These are phyloP conservation scores for Hepsetus odoe DNA, from an alignment of 2,113 vertebrate species.

Conservation along the genomic window DNA sequence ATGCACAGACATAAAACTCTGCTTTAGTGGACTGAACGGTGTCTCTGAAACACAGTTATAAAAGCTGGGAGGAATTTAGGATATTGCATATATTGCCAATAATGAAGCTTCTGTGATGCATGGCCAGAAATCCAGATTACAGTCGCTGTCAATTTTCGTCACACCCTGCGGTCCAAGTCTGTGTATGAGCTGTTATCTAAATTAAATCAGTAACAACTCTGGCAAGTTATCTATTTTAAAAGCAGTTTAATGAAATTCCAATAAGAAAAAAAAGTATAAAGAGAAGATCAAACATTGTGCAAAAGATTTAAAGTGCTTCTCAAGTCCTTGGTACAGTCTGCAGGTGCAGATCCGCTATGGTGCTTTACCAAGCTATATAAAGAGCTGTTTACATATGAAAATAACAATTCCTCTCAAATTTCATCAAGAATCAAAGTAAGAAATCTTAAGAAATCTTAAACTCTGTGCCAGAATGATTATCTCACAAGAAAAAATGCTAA, in stretches of 20 bases:
- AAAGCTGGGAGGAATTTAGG: too few relatives aligned
- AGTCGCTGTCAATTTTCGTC: constrained; percentile 19
- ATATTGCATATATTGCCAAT: neutral
- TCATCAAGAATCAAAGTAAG: neutral
- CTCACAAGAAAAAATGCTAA: constrained; percentile 37
- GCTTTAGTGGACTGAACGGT: neutral
- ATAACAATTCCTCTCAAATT: constrained; percentile 14
- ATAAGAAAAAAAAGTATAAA: constrained; percentile 39
- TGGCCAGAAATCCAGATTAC: constrained; percentile 8
- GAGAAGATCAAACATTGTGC: constrained; percentile 28
- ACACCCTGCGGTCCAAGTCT: constrained; percentile 1
- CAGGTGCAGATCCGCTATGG: constrained; percentile 16
- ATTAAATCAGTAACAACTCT: constrained; percentile 43
- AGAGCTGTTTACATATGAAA: constrained; percentile 13
- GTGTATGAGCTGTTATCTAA: constrained; percentile 30
- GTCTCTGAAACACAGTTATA: neutral
- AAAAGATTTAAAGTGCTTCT: constrained; percentile 53
- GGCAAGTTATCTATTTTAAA: constrained; percentile 24
- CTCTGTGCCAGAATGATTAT: constrained; percentile 12
- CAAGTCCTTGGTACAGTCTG: constrained; percentile 17
- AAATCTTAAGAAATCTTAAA: constrained; percentile 12
- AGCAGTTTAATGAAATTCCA: constrained; percentile 45
- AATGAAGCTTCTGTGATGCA: neutral
- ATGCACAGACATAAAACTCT: neutral
- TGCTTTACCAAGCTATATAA: constrained; percentile 25